Evolutionary conservation across 2,113 vertebrate species (phyloP), one percentile per base, ranked within the genome.

Genomic region (Percina caprodes): DNA sequence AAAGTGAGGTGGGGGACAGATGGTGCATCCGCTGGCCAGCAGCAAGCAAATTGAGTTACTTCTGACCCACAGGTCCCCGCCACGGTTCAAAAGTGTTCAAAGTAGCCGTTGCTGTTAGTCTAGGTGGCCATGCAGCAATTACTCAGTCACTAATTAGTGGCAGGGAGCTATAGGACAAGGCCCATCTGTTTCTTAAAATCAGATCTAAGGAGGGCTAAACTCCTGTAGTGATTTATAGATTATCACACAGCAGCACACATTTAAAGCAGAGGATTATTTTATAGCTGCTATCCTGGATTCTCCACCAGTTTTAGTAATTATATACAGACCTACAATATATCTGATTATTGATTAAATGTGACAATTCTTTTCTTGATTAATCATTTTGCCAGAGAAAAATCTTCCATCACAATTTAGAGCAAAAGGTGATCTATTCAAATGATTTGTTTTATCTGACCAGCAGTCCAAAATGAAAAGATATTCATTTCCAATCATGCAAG

Each of bases 11-110:
- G 65, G 79, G 72, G 80, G 76, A 78, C 93, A 92, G 90, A 93
- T 93, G 88, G 92, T 63, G 84, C 79, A 66, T 89, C 89, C 86
- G 59, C 87, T 78, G 86, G 69, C 72, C 77, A 70, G 86, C 91
- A 74, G 86, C 59, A 55, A 71, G 74, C 7, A 46, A 92, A 95
- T 95, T 86, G 82, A 93, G 92, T 95, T 94, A 95, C 75, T 76
- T 74, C 42, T 92, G 92, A 94, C 92, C 92, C 82, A 13, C 73
- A 55, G 86, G 86, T 86, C 83, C 78, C 71, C 59, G 35, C 52
- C 72, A 71, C 3, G 79, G 71, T 78, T 85, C 77, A 87, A 39
- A 76, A 85, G 84, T 86, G 77, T 84, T 90, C 83, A 79, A 71
- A 88, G 84, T 55, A 69, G 39, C 48, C 74, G 3, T 66, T 6